phyloP scores from a whole-genome alignment of 2,888 invertebrate species.

The Eristalinus aeneus region DNA sequence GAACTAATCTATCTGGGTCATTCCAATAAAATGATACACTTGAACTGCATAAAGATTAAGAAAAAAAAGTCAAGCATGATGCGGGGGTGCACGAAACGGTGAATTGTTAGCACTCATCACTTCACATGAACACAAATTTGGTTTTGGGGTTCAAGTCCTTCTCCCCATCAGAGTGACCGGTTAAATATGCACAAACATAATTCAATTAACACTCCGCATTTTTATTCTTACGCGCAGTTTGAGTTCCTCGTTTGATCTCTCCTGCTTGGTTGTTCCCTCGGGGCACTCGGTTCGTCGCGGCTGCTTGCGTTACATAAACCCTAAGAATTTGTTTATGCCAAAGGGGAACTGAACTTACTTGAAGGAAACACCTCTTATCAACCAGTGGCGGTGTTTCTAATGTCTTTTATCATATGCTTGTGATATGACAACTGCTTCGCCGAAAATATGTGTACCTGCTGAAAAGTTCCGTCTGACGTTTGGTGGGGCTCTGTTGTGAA shows the following conservation, averaged over 20 bases:
- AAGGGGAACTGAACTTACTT: constrained; percentile 43
- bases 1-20: constrained; percentile 60
- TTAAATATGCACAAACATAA: constrained; percentile 47
- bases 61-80: constrained; percentile 17
- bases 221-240: neutral
- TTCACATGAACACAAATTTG: neutral
- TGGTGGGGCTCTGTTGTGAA: constrained; percentile 31
- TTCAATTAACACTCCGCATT: constrained; percentile 57
- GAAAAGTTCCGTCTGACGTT: constrained; percentile 56
- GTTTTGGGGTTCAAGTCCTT: constrained; percentile 31
- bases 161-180: constrained; percentile 36
- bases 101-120: constrained; percentile 1
- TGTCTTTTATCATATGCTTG: constrained; percentile 56
- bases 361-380: constrained; percentile 44
- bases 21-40: constrained; percentile 57
- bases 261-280: neutral
- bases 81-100: neutral
- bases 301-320: neutral
- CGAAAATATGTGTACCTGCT: constrained; percentile 46
- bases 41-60: constrained; percentile 38
- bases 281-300: neutral
- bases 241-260: neutral
- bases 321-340: constrained; percentile 10
- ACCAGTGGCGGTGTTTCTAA: constrained; percentile 9
- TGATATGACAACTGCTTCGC: constrained; percentile 55